Evolutionary conservation across 2,888 invertebrate genomes (phyloP), one percentile per base, ranked within the genome.

Genomic region (Anoplius nigerrimus): DNA sequence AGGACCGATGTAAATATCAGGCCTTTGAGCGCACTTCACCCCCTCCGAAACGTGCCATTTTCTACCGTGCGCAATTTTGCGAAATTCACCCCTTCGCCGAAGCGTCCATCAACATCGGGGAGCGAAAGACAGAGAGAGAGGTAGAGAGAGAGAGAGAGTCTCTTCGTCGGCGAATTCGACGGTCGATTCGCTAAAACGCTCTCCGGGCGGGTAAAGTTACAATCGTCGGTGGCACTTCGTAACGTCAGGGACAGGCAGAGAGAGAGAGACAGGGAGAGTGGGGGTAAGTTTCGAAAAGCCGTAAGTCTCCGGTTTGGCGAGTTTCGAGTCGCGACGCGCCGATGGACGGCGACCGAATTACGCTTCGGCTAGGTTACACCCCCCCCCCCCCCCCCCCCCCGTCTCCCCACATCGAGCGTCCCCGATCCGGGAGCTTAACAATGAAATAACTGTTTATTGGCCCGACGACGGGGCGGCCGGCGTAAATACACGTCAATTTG

Each of bases 231-330:
- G 34, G 34, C 22, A 1, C 21, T 53, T 53, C 15, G 16, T 15
- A 22, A 45, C 56, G 43, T 15, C 18, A 20, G 56, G 20, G 22
- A 53, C 15, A 55, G 55, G 60, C 62, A 68, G 48, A 64, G 69
- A 64, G 63, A 27, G 61, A 24, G 4, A 42, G 11, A 59, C 58
- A 68, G 46, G 59, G 72, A 66, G 69, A 34, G n/a, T n/a, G n/a
- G 64, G 71, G 64, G 64, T 48, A 65, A 72, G 61, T 72, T 72
- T 64, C 62, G 64, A 71, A 71, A 72, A 62, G 63, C 62, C 64
- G 27, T 64, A 66, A 64, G 46, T 67, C 71, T 64, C 21, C 34
- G 51, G 20, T 45, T 24, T 11, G 18, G 54, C 57, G 21, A 16
- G 27, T 59, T 11, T 18, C 22, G 53, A 16, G 22, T 24, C 27